Evolutionary conservation across 2,888 invertebrate genomes (phyloP).

Genomic region (Lomographa bimaculata): DNA sequence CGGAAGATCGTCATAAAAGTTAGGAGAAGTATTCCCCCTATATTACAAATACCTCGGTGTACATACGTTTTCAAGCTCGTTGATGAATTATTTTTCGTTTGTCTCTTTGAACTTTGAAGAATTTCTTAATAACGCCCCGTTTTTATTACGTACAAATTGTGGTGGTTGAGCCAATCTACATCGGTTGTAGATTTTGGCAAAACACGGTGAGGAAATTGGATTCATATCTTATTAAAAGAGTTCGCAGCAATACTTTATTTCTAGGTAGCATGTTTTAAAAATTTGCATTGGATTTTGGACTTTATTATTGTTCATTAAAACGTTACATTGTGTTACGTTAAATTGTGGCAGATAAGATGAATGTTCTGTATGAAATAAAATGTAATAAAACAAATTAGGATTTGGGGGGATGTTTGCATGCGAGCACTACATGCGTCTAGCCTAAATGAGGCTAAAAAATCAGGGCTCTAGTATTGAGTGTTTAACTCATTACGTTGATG

Average conservation of each 20-base stretch:
- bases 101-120: slow-evolving; percentile 41
- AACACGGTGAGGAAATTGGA: slow-evolving; percentile 15
- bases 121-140: slow-evolving; percentile 37
- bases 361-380: too few species aligned
- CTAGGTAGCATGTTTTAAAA: slow-evolving; percentile 10
- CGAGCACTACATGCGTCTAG: too few species aligned
- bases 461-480: too few species aligned
- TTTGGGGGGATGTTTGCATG: too few species aligned
- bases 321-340: too few species aligned
- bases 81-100: slow-evolving; percentile 44
- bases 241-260: slow-evolving; percentile 16
- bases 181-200: slow-evolving; percentile 23
- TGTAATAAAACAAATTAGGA: too few species aligned
- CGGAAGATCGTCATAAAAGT: slow-evolving; percentile 60
- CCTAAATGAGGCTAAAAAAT: too few species aligned
- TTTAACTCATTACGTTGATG: too few species aligned
- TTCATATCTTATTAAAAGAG: slow-evolving; percentile 22
- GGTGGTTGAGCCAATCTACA: slow-evolving; percentile 17
- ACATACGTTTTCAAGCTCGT: slow-evolving; percentile 38
- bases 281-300: neutral
- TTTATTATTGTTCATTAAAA: slow-evolving; percentile 4
- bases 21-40: slow-evolving; percentile 48
- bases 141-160: slow-evolving; percentile 31
- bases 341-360: too few species aligned
- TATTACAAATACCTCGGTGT: slow-evolving; percentile 35